These are phyloP conservation scores for Centropus bengalensis DNA, from an alignment of 2,113 vertebrate species.

Conservation along the genomic window DNA sequence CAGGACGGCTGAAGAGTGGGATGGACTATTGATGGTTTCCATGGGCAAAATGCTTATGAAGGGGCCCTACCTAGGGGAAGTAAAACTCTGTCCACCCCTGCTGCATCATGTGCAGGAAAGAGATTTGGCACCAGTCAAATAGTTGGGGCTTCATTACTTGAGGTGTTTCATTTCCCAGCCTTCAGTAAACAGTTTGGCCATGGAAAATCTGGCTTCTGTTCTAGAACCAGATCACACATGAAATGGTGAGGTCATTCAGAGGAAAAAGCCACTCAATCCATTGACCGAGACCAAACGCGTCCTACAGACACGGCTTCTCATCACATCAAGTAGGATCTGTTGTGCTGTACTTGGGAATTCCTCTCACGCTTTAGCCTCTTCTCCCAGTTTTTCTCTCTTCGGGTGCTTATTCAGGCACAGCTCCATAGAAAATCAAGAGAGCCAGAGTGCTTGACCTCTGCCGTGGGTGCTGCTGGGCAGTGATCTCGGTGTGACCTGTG, in stretches of 20 bases:
- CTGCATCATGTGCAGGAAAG: not conserved
- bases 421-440: rapidly evolving
- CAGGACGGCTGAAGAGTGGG: not conserved
- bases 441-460: not conserved
- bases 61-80: not conserved
- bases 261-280: not conserved
- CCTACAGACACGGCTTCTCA: not conserved
- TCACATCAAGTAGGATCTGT: no score
- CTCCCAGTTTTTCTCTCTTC: not conserved
- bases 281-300: rapidly evolving
- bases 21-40: not conserved
- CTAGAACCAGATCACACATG: not conserved
- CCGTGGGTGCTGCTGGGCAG: rapidly evolving
- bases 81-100: not conserved
- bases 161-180: not conserved
- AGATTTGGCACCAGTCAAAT: not conserved
- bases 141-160: not conserved
- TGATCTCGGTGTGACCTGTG: not conserved
- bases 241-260: no score
- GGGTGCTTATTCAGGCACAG: not conserved
- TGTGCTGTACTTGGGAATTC: rapidly evolving
- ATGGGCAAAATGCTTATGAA: not conserved
- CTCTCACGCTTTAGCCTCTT: rapidly evolving
- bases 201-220: not conserved
- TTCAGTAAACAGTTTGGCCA: not conserved